These are phyloP conservation scores for Anoplolepis gracilipes DNA, from an alignment of 1,140 invertebrate species.

Conservation along the genomic window DNA sequence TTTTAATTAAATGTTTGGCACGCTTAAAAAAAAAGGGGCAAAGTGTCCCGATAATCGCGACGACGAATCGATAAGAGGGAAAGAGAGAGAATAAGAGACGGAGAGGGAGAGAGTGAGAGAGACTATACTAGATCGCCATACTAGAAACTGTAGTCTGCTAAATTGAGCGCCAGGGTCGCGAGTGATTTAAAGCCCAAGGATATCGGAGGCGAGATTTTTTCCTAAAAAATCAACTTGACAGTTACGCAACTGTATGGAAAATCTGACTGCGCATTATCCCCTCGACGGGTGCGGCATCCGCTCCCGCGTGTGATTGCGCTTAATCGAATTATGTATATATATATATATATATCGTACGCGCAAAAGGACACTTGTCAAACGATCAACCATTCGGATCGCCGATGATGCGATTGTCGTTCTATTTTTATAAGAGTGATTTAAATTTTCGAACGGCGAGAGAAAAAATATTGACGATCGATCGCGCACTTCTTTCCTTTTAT, in stretches of 20 bases:
- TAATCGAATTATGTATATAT: conserved; percentile 56
- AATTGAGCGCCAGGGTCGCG: conserved; percentile 84
- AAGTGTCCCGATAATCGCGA: not conserved
- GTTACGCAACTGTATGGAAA: conserved; percentile 57
- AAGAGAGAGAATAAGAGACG: not conserved
- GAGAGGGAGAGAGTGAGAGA: conserved; percentile 50
- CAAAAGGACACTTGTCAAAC: conserved; percentile 48
- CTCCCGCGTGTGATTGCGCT: conserved; percentile 53
- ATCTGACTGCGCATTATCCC: not conserved
- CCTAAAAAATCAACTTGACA: conserved; percentile 52
- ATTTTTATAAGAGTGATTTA: not conserved
- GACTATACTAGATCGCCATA: conserved; percentile 80
- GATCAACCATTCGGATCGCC: not conserved
- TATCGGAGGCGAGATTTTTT: conserved; percentile 56
- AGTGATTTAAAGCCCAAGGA: conserved; percentile 77
- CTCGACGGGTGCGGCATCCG: not conserved
- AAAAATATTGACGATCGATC: not conserved
- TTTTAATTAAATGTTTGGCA: not conserved
- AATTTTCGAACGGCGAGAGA: conserved; percentile 8
- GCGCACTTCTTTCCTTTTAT: not conserved
- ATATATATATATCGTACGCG: too few species aligned
- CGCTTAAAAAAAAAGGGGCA: not conserved
- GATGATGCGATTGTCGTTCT: not conserved
- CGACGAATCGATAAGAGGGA: not conserved
- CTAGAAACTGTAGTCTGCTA: conserved; percentile 83